These are phyloP conservation scores for Benitochromis conjunctus DNA, from an alignment of 2,113 vertebrate species.

Conservation along the genomic window DNA sequence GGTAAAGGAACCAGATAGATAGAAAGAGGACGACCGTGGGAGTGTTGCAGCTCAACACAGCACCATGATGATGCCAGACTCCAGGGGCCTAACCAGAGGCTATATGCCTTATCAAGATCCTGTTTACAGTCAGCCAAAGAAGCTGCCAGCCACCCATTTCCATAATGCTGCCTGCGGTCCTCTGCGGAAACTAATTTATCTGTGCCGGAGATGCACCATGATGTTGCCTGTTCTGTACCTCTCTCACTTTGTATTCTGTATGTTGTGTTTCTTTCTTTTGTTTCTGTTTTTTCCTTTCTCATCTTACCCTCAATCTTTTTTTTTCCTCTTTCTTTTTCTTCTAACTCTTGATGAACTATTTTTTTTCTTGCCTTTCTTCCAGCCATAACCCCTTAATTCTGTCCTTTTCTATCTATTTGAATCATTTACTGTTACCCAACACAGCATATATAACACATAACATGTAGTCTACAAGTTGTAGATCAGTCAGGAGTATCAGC, in stretches of 20 bases:
- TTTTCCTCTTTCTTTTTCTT: not conserved
- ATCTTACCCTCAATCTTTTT: constrained; percentile 7
- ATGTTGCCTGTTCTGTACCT: constrained; percentile 38
- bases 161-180: constrained; percentile 73
- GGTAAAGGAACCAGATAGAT: constrained; percentile 54
- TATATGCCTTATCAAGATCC: constrained; percentile 82
- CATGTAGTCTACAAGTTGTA: not conserved
- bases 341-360: not conserved
- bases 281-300: constrained; percentile 21
- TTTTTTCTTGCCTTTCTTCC: not conserved
- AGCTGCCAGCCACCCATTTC: constrained; percentile 76
- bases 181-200: constrained; percentile 65
- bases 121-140: constrained; percentile 79
- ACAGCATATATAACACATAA: not conserved
- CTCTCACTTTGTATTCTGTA: constrained; percentile 47
- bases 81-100: constrained; percentile 71
- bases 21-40: constrained; percentile 50
- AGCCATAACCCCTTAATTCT: not conserved
- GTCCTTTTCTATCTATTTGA: not conserved
- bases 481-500: fast-evolving
- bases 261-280: constrained; percentile 58
- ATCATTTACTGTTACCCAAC: not conserved
- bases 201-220: constrained; percentile 56
- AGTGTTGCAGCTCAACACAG: constrained; percentile 30
- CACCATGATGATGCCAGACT: constrained; percentile 44